phyloP scores from a whole-genome alignment of 1,140 invertebrate species.

The Plutomurus gul region DNA sequence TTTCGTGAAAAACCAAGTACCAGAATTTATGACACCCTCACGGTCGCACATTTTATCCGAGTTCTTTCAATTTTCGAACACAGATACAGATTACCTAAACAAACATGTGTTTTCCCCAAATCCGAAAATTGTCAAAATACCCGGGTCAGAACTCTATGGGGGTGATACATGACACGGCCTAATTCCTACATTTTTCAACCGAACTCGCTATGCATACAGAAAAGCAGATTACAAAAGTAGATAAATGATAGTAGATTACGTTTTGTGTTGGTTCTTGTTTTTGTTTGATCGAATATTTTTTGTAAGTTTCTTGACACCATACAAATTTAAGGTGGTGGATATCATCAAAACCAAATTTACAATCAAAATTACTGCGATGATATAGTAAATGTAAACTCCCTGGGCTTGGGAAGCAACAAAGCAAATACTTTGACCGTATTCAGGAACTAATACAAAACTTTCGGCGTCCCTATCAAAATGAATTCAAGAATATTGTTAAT shows the following conservation, averaged over 20 bases:
- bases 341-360: slow-evolving; percentile 3
- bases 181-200: too few relatives aligned
- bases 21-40: too few relatives aligned
- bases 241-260: not conserved
- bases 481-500: not conserved
- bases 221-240: too few relatives aligned
- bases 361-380: slow-evolving; percentile 11
- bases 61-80: too few relatives aligned
- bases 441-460: slow-evolving; percentile 32
- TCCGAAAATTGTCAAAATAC: too few relatives aligned
- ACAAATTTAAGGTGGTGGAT: not conserved
- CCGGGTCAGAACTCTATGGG: too few relatives aligned
- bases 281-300: not conserved
- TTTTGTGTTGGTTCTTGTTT: not conserved
- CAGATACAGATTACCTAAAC: too few relatives aligned
- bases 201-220: too few relatives aligned
- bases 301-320: slow-evolving; percentile 11
- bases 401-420: slow-evolving; percentile 35
- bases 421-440: slow-evolving; percentile 40
- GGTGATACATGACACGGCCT: too few relatives aligned
- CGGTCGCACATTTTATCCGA: too few relatives aligned
- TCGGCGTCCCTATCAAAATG: slow-evolving; percentile 1
- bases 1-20: too few relatives aligned
- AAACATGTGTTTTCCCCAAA: too few relatives aligned
- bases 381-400: slow-evolving; percentile 39